These are phyloP conservation scores for Cheilosia variabilis DNA, from an alignment of 2,888 invertebrate species.

Conservation along the genomic window DNA sequence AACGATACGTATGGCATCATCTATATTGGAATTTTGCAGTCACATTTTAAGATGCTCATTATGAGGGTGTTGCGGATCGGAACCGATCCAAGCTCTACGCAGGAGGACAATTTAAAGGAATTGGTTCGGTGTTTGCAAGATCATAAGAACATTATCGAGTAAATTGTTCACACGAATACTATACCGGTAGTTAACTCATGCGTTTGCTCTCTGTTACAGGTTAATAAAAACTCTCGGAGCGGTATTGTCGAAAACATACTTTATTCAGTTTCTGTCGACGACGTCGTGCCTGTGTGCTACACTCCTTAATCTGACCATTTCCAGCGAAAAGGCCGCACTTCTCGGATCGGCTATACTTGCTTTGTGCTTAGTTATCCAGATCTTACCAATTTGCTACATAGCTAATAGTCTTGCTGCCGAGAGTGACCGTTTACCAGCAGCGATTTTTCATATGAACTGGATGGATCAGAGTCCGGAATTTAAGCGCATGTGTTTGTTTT, in stretches of 20 bases:
- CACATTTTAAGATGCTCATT: constrained; percentile 63
- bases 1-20: background rate
- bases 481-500: constrained; percentile 76
- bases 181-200: background rate
- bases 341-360: constrained; percentile 76
- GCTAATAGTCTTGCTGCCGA: constrained; percentile 78
- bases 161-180: background rate
- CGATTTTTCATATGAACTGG: constrained; percentile 79
- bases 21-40: background rate
- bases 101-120: constrained; percentile 75
- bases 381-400: constrained; percentile 78
- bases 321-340: constrained; percentile 75
- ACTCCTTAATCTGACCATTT: constrained; percentile 77
- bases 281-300: constrained; percentile 78
- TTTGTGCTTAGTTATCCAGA: constrained; percentile 77
- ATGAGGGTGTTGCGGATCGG: constrained; percentile 77
- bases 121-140: constrained; percentile 77
- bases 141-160: constrained; percentile 78
- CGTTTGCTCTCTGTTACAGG: background rate
- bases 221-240: background rate
- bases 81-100: constrained; percentile 47
- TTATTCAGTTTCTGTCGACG: constrained; percentile 78
- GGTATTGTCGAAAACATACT: constrained; percentile 44
- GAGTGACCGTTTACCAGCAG: constrained; percentile 76
- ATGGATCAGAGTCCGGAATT: constrained; percentile 76